phyloP scores from a whole-genome alignment of 2,113 vertebrate species.

The Pantherophis guttatus region DNA sequence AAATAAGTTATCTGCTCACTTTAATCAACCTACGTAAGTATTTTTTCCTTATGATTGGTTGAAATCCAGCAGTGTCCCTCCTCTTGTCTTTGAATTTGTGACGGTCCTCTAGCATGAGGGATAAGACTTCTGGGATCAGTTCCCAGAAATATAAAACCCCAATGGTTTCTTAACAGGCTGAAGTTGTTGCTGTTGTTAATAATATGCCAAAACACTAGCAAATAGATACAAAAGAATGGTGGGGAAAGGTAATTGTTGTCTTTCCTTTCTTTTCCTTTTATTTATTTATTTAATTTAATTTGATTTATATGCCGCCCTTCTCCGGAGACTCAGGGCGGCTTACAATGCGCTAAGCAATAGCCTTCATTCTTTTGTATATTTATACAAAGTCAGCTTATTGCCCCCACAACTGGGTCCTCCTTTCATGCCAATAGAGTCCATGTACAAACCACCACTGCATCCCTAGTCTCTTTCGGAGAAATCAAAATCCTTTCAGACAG shows the following conservation, averaged over 20 bases:
- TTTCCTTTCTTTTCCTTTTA: neutral
- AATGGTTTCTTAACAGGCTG: neutral
- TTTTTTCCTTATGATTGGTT: neutral
- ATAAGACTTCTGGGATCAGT: neutral
- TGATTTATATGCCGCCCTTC: too few relatives aligned
- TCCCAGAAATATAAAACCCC: neutral
- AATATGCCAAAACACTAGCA: neutral
- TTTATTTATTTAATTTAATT: too few relatives aligned
- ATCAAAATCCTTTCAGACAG: neutral
- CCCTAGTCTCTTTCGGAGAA: neutral
- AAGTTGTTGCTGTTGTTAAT: neutral
- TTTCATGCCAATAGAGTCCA: neutral
- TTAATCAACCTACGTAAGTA: neutral
- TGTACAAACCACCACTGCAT: neutral
- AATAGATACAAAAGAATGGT: neutral
- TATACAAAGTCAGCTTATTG: too few relatives aligned
- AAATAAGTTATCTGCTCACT: neutral
- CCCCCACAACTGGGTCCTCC: too few relatives aligned
- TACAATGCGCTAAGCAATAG: too few relatives aligned
- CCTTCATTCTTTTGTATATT: too few relatives aligned
- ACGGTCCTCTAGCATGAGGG: neutral
- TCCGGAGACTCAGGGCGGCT: too few relatives aligned
- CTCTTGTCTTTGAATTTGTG: neutral
- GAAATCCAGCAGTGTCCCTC: neutral
- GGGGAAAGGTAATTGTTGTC: neutral